Conservation (phyloP, 1,140 invertebrate genomes). For the Drosophila nikananu region DNA sequence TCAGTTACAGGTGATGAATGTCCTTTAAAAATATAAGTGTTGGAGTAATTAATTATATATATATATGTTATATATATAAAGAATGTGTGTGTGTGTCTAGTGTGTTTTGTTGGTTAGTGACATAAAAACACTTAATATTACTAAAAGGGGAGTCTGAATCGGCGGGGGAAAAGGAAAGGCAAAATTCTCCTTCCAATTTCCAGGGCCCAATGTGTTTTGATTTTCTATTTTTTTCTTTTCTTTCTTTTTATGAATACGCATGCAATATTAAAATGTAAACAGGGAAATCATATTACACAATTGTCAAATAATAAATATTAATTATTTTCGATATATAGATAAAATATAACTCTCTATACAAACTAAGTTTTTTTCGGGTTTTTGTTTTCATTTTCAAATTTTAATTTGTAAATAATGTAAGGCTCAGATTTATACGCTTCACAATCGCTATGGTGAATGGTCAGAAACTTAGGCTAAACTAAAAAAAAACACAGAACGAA, state of each 20-base stretch:
- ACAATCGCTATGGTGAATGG: slow-evolving; percentile 36
- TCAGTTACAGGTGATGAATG: slow-evolving; percentile 43
- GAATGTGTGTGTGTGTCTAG: neutral
- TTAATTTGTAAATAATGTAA: slow-evolving; percentile 43
- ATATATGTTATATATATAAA: slow-evolving; percentile 20
- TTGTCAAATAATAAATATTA: slow-evolving; percentile 5
- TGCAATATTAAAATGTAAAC: slow-evolving; percentile 52
- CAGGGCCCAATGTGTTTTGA: slow-evolving; percentile 4
- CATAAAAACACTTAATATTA: slow-evolving; percentile 45
- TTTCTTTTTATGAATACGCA: slow-evolving; percentile 61
- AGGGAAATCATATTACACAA: slow-evolving; percentile 42
- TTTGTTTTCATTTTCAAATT: slow-evolving; percentile 48
- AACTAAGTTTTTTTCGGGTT: slow-evolving; percentile 50
- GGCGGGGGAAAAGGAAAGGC: neutral
- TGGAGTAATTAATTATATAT: slow-evolving; percentile 32
- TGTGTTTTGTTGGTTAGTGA: slow-evolving; percentile 47
- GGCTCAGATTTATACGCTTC: slow-evolving; percentile 31
- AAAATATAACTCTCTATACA: slow-evolving; percentile 74
- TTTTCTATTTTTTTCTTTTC: neutral
- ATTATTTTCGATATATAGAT: slow-evolving; percentile 29
- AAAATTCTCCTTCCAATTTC: slow-evolving; percentile 1
- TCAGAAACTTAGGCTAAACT: slow-evolving; percentile 51
- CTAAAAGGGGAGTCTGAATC: slow-evolving; percentile 10
- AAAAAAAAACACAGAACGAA: slow-evolving; percentile 19
- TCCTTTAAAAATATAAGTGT: slow-evolving; percentile 26